Percentiles rank a stretch among this genome's conserved stretches.
Evolutionary conservation across 2,797 vertebrate species (phyloP).

Genomic region (Galago senegalensis): DNA sequence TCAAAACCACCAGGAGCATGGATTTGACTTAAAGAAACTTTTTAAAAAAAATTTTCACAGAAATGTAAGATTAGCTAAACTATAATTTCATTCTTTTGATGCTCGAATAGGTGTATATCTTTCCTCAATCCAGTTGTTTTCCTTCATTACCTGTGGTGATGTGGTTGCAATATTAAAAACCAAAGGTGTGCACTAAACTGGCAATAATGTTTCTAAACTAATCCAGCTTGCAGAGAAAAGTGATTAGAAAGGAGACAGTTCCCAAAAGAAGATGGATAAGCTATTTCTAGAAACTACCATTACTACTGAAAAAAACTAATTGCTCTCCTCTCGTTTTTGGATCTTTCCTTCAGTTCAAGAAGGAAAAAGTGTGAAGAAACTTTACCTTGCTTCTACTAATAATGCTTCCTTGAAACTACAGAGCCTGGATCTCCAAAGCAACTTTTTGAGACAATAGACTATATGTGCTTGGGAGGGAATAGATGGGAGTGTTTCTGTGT

Average conservation of each 20-base stretch:
- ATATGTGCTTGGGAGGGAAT: constrained; percentile 23
- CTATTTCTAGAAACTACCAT: constrained; percentile 58
- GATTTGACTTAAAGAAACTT: background rate
- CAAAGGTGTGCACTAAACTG: background rate
- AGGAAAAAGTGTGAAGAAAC: constrained; percentile 44
- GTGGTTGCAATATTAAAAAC: constrained; percentile 11
- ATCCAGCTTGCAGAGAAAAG: background rate
- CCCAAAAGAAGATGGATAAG: constrained; percentile 75
- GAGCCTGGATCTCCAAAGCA: constrained; percentile 9
- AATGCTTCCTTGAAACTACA: constrained; percentile 36
- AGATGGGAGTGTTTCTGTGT: constrained; percentile 16
- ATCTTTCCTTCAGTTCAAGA: constrained; percentile 64
- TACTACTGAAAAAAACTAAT: constrained; percentile 60
- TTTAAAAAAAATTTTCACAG: background rate
- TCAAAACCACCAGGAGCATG: constrained; percentile 54
- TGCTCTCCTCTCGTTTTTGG: constrained; percentile 63
- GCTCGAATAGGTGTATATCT: constrained; percentile 8
- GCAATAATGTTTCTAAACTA: constrained; percentile 67
- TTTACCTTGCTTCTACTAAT: background rate
- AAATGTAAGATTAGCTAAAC: constrained; percentile 45
- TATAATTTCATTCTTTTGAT: background rate
- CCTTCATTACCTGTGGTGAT: constrained; percentile 34
- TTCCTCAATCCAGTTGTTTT: constrained; percentile 46
- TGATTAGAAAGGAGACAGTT: constrained; percentile 71
- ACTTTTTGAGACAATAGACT: constrained; percentile 21